Conservation (phyloP, 2,888 invertebrate genomes). For the Synanthedon andrenaeformis region DNA sequence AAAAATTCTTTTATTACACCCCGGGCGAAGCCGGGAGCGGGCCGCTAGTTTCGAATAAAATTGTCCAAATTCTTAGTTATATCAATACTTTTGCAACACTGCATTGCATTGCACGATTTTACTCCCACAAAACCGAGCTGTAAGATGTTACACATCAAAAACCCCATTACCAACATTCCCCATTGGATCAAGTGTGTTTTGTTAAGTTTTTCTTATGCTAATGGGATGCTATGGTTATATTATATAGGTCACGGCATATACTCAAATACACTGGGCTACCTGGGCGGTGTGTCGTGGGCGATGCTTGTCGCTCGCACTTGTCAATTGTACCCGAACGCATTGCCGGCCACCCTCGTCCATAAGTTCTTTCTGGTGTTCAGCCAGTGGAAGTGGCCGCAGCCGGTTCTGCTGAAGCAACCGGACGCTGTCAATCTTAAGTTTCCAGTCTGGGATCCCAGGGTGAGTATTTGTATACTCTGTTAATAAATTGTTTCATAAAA, state of each 20-base stretch:
- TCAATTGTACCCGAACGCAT: slow-evolving; percentile 97
- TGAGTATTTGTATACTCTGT: slow-evolving; percentile 36
- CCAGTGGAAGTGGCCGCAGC: slow-evolving; percentile 99
- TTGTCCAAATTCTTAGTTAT: no score
- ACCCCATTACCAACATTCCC: no score
- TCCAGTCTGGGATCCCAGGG: slow-evolving; percentile 97
- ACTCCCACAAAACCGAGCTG: no score
- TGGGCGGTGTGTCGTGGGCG: slow-evolving; percentile 99
- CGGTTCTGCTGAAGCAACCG: slow-evolving; percentile 93
- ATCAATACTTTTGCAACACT: no score
- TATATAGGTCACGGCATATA: slow-evolving; percentile 96
- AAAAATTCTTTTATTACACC: no score
- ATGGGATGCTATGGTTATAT: background rate
- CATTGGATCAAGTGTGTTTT: no score
- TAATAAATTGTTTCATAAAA: background rate
- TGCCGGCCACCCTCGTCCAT: slow-evolving; percentile 93
- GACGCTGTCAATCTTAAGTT: slow-evolving; percentile 89
- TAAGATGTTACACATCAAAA: no score
- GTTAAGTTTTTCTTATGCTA: no score
- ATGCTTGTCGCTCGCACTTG: slow-evolving; percentile 99
- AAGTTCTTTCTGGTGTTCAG: slow-evolving; percentile 99
- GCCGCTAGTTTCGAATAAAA: no score
- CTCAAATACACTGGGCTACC: slow-evolving; percentile 96
- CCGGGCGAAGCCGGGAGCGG: no score
- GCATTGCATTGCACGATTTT: no score